phyloP scores from a whole-genome alignment of 2,113 vertebrate genomes.

The Nannobrachium achirus region DNA sequence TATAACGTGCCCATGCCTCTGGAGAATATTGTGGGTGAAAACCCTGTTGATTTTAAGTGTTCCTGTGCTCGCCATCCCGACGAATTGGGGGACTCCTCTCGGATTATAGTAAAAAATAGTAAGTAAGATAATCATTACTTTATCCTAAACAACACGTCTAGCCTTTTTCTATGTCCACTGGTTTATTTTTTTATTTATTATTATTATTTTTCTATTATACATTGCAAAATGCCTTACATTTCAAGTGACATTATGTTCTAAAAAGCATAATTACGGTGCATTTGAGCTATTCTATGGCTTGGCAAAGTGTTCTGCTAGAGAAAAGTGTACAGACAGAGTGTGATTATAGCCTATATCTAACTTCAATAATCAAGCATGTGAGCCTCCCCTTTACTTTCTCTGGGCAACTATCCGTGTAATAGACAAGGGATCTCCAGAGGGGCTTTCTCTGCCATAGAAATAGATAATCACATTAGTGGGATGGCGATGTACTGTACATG shows the following conservation, averaged over 20 bases:
- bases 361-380: slow-evolving; percentile 49
- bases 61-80: too few species aligned
- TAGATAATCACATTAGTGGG: slow-evolving; percentile 66
- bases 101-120: too few species aligned
- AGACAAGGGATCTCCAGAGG: slow-evolving; percentile 59
- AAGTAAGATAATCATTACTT: too few species aligned
- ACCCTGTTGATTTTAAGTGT: too few species aligned
- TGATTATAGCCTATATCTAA: slow-evolving; percentile 9
- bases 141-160: too few species aligned
- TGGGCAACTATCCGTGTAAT: slow-evolving; percentile 69
- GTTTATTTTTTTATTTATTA: too few species aligned
- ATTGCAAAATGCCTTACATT: too few species aligned
- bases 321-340: not conserved
- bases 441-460: slow-evolving; percentile 43
- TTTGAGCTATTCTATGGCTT: not conserved
- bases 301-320: not conserved
- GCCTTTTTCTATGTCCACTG: too few species aligned
- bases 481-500: slow-evolving; percentile 67
- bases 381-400: slow-evolving; percentile 41
- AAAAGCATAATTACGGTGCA: not conserved
- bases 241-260: not conserved
- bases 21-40: too few species aligned
- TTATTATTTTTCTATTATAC: too few species aligned
- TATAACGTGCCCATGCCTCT: too few species aligned
- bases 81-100: too few species aligned